These are phyloP conservation scores for Poeciliopsis paucimaculata DNA, from an alignment of 2,797 vertebrate genomes.

Conservation along the genomic window DNA sequence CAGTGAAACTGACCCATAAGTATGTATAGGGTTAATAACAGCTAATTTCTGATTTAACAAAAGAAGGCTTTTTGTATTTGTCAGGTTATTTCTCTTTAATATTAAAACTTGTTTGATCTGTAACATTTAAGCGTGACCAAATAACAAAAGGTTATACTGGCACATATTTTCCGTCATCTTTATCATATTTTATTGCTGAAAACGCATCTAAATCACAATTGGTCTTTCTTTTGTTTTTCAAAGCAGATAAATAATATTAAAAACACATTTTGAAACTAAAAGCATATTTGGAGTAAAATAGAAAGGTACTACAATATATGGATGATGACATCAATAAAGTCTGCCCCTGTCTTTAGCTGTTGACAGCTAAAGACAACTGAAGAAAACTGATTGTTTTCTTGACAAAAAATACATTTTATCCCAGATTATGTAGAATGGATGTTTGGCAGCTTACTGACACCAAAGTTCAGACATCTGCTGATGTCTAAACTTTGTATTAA, in stretches of 20 bases:
- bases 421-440: neutral
- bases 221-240: neutral
- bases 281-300: neutral
- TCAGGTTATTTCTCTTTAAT: neutral
- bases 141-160: neutral
- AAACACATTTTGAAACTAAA: neutral
- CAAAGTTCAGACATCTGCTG: neutral
- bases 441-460: neutral
- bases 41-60: neutral
- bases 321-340: neutral
- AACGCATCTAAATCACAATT: neutral
- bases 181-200: neutral
- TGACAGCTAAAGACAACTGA: no score
- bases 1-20: neutral
- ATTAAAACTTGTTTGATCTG: neutral
- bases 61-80: neutral
- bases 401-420: neutral
- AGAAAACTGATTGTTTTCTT: neutral
- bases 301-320: neutral
- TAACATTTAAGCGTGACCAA: neutral
- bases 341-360: neutral
- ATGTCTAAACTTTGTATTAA: neutral
- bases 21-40: neutral
- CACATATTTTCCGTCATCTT: neutral
- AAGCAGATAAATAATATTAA: neutral